Evolutionary conservation across 2,888 invertebrate genomes (phyloP).

Genomic region (Eupelmus urozonus): DNA sequence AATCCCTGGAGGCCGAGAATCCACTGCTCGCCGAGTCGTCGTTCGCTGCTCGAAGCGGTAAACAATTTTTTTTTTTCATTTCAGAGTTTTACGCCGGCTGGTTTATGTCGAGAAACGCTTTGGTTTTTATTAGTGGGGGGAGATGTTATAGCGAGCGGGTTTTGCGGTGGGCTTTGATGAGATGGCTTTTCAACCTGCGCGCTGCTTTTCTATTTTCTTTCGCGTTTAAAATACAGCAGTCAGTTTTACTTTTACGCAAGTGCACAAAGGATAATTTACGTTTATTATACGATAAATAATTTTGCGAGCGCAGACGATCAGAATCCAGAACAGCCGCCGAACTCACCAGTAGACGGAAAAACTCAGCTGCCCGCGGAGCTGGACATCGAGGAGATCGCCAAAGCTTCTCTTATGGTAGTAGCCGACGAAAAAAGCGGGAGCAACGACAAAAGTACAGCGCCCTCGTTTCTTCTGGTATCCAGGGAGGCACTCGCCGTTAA

Average conservation of each 20-base stretch:
- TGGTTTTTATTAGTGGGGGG: too few species aligned
- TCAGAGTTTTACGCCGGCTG: not conserved
- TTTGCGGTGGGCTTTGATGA: too few species aligned
- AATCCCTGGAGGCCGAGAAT: constrained; percentile 63
- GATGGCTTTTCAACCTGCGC: too few species aligned
- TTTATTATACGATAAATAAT: not conserved
- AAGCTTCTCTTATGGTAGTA: constrained; percentile 1
- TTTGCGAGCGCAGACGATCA: constrained; percentile 11
- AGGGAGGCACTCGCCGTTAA: constrained; percentile 2
- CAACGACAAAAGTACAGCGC: not conserved
- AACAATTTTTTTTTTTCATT: constrained; percentile 7
- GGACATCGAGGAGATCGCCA: constrained; percentile 29
- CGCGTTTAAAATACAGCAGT: not conserved
- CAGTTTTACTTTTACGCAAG: too few species aligned
- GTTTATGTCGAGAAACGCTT: not conserved
- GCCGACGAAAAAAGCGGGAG: constrained; percentile 4
- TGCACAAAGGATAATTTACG: too few species aligned
- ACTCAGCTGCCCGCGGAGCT: not conserved
- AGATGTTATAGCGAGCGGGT: too few species aligned
- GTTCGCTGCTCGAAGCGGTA: constrained; percentile 42
- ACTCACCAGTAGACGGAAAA: not conserved
- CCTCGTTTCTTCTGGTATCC: constrained; percentile 34
- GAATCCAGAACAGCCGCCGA: not conserved
- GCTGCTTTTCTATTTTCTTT: not conserved
- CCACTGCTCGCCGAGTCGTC: constrained; percentile 61